These are phyloP conservation scores for Acromyrmex heyeri DNA, from an alignment of 1,140 invertebrate genomes.

Conservation along the genomic window DNA sequence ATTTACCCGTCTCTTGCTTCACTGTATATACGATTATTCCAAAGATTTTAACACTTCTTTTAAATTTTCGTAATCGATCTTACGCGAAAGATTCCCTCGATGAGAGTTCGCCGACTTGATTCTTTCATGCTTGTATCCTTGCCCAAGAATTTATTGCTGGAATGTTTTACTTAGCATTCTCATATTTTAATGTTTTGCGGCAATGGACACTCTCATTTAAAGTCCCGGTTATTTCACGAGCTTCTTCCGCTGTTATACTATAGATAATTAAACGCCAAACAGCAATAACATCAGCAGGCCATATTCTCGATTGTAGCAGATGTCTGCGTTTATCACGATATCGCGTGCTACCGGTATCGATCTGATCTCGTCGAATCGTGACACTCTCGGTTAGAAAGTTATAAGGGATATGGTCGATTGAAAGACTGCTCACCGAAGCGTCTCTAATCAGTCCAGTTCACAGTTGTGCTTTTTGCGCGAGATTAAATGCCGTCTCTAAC, in stretches of 20 bases:
- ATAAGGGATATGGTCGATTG: slow-evolving; percentile 20
- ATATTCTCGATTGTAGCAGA: background rate
- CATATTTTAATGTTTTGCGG: slow-evolving; percentile 18
- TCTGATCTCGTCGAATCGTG: slow-evolving; percentile 10
- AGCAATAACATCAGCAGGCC: background rate
- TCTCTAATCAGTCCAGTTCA: slow-evolving; percentile 67
- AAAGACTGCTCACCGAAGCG: slow-evolving; percentile 36
- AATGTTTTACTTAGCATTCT: slow-evolving; percentile 18
- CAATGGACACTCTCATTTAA: background rate
- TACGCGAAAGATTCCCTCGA: slow-evolving; percentile 60
- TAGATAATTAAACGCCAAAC: slow-evolving; percentile 33
- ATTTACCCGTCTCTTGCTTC: slow-evolving; percentile 66
- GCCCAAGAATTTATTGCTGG: background rate
- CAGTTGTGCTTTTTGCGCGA: slow-evolving; percentile 61
- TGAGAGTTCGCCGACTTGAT: slow-evolving; percentile 66
- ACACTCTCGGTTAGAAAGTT: slow-evolving; percentile 33
- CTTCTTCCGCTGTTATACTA: background rate
- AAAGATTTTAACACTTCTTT: slow-evolving; percentile 61
- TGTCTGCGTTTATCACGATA: slow-evolving; percentile 21
- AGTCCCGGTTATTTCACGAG: background rate
- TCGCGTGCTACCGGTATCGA: slow-evolving; percentile 18
- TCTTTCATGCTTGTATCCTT: slow-evolving; percentile 17
- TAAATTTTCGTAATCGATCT: slow-evolving; percentile 62
- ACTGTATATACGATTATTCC: slow-evolving; percentile 39
- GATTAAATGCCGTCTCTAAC: slow-evolving; percentile 68